phyloP scores from a whole-genome alignment of 2,888 invertebrate species.

The Pseudococcus longispinus region DNA sequence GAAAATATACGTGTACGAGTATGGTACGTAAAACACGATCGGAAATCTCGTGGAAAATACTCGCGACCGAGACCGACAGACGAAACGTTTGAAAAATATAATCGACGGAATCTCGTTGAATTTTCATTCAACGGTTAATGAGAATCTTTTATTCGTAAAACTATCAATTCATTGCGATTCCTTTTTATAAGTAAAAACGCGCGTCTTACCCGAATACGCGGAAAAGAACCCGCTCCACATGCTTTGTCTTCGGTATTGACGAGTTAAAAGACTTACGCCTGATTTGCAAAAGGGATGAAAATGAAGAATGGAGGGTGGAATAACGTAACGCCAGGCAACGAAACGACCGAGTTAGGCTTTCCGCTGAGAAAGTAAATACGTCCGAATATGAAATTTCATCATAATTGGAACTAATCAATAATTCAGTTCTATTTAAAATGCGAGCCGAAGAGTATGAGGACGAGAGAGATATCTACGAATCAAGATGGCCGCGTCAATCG shows the following conservation, averaged over 20 bases:
- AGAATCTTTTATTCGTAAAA: constrained; percentile 45
- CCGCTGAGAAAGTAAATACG: constrained; percentile 55
- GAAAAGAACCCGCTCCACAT: constrained; percentile 41
- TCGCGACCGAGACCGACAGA: not conserved
- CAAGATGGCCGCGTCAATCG: constrained; percentile 59
- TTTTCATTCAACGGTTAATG: constrained; percentile 37
- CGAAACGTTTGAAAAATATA: constrained; percentile 23
- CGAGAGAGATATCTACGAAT: constrained; percentile 58
- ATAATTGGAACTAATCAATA: constrained; percentile 58
- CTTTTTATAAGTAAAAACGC: constrained; percentile 30
- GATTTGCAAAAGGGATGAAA: constrained; percentile 46
- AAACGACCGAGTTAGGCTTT: constrained; percentile 57
- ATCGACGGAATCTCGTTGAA: constrained; percentile 38
- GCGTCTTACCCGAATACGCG: constrained; percentile 33
- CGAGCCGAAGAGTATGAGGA: constrained; percentile 55
- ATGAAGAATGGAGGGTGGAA: constrained; percentile 58
- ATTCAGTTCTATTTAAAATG: constrained; percentile 59
- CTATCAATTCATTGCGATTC: constrained; percentile 42
- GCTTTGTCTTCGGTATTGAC: constrained; percentile 25
- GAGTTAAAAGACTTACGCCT: constrained; percentile 45
- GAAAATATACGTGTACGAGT: too few species aligned
- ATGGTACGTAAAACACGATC: not conserved
- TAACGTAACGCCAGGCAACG: constrained; percentile 57
- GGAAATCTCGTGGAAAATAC: not conserved
- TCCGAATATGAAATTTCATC: constrained; percentile 57